A percentile compares a stretch with the other conserved stretches of the same genome.
phyloP scores from a whole-genome alignment of 1,140 invertebrate genomes.

The Artemia franciscana region DNA sequence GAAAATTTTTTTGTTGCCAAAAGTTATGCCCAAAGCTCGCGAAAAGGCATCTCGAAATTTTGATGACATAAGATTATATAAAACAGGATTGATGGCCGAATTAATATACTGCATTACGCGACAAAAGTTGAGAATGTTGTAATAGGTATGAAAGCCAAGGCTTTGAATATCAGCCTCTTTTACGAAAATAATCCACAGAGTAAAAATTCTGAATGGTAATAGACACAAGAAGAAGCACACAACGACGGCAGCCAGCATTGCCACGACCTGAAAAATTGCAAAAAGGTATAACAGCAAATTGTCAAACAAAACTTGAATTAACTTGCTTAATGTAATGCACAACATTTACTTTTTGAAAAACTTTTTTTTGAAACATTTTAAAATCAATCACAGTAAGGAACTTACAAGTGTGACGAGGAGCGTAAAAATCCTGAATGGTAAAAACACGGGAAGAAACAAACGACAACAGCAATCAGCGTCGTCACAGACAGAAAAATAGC shows the following conservation, averaged over 20 bases:
- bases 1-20: constrained; percentile 12
- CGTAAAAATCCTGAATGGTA: too few relatives aligned
- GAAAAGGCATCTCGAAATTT: constrained; percentile 65
- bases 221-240: constrained; percentile 73
- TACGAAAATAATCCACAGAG: constrained; percentile 54
- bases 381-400: too few relatives aligned
- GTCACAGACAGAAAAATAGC: too few relatives aligned
- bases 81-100: constrained; percentile 67
- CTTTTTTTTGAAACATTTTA: too few relatives aligned
- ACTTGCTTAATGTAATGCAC: too few relatives aligned
- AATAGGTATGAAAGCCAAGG: constrained; percentile 52
- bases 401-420: too few relatives aligned
- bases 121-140: constrained; percentile 59
- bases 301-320: too few relatives aligned
- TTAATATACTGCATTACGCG: constrained; percentile 68
- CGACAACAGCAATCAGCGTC: too few relatives aligned
- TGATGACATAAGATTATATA: constrained; percentile 45
- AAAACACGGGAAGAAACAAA: too few relatives aligned
- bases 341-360: too few relatives aligned
- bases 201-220: constrained; percentile 59
- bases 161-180: constrained; percentile 33
- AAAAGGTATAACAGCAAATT: constrained; percentile 14
- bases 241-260: constrained; percentile 73
- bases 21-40: constrained; percentile 16
- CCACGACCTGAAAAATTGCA: constrained; percentile 29